Percentiles rank a stretch among this genome's conserved stretches.
Conservation (phyloP, 1,140 invertebrate species). For the Chrysopa pallens region DNA sequence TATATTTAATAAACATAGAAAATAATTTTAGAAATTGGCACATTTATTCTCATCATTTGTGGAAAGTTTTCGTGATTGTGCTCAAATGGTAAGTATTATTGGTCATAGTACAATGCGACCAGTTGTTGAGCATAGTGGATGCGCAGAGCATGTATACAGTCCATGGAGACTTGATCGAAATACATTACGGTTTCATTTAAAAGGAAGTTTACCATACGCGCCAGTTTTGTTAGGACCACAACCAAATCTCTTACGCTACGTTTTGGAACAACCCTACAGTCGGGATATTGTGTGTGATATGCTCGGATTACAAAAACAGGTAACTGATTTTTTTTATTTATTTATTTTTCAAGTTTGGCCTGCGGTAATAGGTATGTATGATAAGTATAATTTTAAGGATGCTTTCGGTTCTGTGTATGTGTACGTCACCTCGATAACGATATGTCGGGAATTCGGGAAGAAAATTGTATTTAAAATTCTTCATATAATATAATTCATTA, state of each 20-base stretch:
- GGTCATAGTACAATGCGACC: conserved; percentile 80
- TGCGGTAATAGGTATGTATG: too few species aligned
- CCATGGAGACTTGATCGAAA: conserved; percentile 81
- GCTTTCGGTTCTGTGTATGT: too few species aligned
- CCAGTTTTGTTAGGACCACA: conserved; percentile 80
- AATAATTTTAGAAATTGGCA: conserved; percentile 50
- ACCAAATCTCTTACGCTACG: conserved; percentile 70
- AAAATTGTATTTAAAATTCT: too few species aligned
- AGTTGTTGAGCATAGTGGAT: conserved; percentile 83
- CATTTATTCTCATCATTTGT: conserved; percentile 74
- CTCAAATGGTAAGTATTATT: conserved; percentile 89
- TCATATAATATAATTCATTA: too few species aligned
- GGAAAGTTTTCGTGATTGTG: conserved; percentile 76
- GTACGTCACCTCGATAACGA: too few species aligned
- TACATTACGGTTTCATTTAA: conserved; percentile 72
- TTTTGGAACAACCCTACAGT: conserved; percentile 88
- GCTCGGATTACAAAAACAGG: conserved; percentile 78
- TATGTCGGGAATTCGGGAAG: too few species aligned
- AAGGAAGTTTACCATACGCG: conserved; percentile 83
- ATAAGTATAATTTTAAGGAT: too few species aligned
- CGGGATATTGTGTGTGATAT: conserved; percentile 91
- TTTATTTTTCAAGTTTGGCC: too few species aligned
- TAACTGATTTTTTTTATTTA: conserved; percentile 19
- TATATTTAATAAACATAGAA: background rate
- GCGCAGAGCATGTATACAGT: conserved; percentile 71